Conservation (phyloP, 2,888 invertebrate species). For the Calliphora vomitoria region DNA sequence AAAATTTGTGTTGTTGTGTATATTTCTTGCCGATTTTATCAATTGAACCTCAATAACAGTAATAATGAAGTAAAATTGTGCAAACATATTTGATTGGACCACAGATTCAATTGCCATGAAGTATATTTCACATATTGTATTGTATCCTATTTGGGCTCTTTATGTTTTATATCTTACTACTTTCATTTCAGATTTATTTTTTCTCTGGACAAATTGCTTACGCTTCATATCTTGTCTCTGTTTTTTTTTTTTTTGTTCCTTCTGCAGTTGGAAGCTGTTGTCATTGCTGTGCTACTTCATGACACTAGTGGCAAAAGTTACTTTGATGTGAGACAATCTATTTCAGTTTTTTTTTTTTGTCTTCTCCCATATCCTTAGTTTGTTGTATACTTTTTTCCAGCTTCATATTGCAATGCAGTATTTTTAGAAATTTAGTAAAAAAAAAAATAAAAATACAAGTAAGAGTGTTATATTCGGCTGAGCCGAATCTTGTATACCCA, state of each 20-base stretch:
- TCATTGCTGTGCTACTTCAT: constrained; percentile 37
- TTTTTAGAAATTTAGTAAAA: constrained; percentile 41
- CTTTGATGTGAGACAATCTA: constrained; percentile 52
- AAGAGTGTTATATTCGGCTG: too few relatives aligned
- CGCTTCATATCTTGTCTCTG: constrained; percentile 52
- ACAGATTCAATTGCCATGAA: constrained; percentile 55
- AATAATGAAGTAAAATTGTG: constrained; percentile 33
- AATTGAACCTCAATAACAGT: constrained; percentile 10
- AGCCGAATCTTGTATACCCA: too few relatives aligned
- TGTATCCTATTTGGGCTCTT: neutral
- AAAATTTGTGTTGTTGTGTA: neutral
- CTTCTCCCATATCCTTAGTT: constrained; percentile 5
- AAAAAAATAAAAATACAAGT: neutral
- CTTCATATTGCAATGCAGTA: constrained; percentile 52
- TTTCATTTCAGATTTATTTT: constrained; percentile 5
- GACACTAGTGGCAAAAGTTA: constrained; percentile 51
- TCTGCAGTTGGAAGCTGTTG: constrained; percentile 38
- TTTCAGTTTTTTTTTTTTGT: constrained; percentile 31
- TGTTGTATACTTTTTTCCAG: constrained; percentile 6
- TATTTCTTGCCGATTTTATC: neutral
- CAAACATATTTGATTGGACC: constrained; percentile 54
- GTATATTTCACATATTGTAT: constrained; percentile 35
- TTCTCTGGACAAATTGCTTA: constrained; percentile 60
- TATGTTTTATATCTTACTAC: constrained; percentile 1
- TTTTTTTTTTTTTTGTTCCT: neutral